Conservation (phyloP, 2,113 vertebrate genomes). For the Bubo scandiacus region DNA sequence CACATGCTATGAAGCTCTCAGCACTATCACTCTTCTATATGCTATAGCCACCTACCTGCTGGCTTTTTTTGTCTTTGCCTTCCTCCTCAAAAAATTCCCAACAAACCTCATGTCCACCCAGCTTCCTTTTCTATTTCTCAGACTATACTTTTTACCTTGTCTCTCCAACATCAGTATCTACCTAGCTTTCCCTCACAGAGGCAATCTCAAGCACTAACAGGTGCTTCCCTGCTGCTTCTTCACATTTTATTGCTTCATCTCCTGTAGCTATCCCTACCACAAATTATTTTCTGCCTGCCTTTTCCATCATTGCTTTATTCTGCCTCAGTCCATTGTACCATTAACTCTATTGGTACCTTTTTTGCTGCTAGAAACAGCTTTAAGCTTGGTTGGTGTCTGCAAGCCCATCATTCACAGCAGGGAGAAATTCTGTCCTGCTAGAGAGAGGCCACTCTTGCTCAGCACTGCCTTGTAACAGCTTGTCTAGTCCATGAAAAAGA, state of each 20-base stretch:
- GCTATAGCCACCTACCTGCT: neutral
- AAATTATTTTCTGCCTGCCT: slow-evolving; percentile 27
- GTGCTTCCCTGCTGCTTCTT: neutral
- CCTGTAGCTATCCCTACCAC: neutral
- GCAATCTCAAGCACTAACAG: neutral
- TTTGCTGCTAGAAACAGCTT: neutral
- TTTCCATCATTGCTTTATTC: neutral
- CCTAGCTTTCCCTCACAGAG: neutral
- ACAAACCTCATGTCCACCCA: neutral
- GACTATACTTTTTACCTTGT: neutral
- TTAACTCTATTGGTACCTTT: neutral
- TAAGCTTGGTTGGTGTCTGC: neutral
- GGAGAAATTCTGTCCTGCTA: neutral
- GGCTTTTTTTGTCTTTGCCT: neutral
- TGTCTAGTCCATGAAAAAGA: neutral
- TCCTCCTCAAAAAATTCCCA: neutral
- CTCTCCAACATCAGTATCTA: neutral
- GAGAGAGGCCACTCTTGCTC: neutral
- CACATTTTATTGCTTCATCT: neutral
- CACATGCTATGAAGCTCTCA: accelerated
- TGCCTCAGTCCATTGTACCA: neutral
- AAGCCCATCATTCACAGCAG: neutral
- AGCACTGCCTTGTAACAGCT: neutral
- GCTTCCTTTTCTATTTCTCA: neutral
- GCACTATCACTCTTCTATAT: neutral